Base-by-base conservation (phyloP, 2,888 invertebrate genomes). In the Sphinx pinastri region DNA sequence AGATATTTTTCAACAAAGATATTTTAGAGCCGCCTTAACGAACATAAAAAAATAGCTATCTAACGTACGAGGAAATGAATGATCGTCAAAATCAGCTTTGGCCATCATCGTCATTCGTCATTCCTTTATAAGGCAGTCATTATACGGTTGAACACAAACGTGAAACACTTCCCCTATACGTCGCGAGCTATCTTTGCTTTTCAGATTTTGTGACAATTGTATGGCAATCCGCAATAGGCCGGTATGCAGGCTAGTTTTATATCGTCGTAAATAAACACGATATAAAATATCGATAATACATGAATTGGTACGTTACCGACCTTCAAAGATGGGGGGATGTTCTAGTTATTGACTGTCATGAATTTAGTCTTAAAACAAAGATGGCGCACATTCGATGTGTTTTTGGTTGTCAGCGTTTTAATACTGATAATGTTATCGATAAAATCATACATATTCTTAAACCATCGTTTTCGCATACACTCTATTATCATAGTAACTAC, bases 1-100 rank as follows among this genome's bases (percentile, higher is more conserved):
- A 19, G 11, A 55, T 19, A 11, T 55, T n/a, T 10, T 55, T 19
- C 8, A 55, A 55, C 16, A 55, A 11, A 19, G 16, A 51, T 52
- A 59, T 31, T 63, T 31, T 14, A 6, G 31, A 68, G 68, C 51
- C 68, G 58, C 58, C 59, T 59, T 58, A 68, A 68, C 68, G 25
- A 55, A 16, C 16, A 68, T 25, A 76, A 74, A 59, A 59, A 51
- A 68, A 68, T 74, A 76, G 68, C 75, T 78, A 78, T 71, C 74
- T 77, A 75, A 72, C 19, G 68, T 70, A 72, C 73, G 59, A 68
- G 68, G 59, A 38, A 59, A 60, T 60, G n/a, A 68, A 75, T 67
- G 57, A 57, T 47, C 58, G 67, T 67, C 70, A 59, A 70, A 70
- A 58, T n/a, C 52, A n/a, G 16, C 57, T 70, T 70, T 67, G 67